Conservation (phyloP, 1,140 invertebrate genomes). For the Oedothorax gibbosus region DNA sequence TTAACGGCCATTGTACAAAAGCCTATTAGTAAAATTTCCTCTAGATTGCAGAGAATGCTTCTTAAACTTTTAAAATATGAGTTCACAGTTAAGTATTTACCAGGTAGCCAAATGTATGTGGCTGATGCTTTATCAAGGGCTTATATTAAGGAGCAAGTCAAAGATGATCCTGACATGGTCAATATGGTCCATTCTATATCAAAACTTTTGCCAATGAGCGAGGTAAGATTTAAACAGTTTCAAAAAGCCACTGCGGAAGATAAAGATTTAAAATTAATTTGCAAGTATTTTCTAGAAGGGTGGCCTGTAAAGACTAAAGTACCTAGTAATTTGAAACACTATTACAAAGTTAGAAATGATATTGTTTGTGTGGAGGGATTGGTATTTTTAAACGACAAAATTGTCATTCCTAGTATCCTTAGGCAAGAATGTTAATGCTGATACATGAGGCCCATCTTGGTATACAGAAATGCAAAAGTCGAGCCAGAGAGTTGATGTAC, state of each 20-base stretch:
- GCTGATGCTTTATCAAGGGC: neutral
- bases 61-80: neutral
- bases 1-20: slow-evolving; percentile 66
- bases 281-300: neutral
- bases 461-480: neutral
- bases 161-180: slow-evolving; percentile 45
- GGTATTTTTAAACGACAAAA: slow-evolving; percentile 2
- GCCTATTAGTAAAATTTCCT: slow-evolving; percentile 64
- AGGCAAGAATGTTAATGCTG: slow-evolving; percentile 64
- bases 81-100: neutral
- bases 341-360: slow-evolving; percentile 1
- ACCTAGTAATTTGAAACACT: no score
- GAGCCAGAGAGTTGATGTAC: slow-evolving; percentile 15
- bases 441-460: slow-evolving; percentile 62
- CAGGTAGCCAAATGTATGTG: neutral
- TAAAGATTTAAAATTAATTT: slow-evolving; percentile 28
- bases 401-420: slow-evolving; percentile 62
- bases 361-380: neutral
- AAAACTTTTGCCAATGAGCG: slow-evolving; percentile 46
- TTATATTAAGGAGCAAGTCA: slow-evolving; percentile 16
- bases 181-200: slow-evolving; percentile 34
- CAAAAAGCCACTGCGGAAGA: slow-evolving; percentile 17
- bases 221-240: slow-evolving; percentile 11
- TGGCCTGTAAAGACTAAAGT: neutral
- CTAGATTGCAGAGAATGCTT: slow-evolving; percentile 65